Base-by-base conservation (phyloP, 2,888 invertebrate species). In the Drosophila paranaensis region DNA sequence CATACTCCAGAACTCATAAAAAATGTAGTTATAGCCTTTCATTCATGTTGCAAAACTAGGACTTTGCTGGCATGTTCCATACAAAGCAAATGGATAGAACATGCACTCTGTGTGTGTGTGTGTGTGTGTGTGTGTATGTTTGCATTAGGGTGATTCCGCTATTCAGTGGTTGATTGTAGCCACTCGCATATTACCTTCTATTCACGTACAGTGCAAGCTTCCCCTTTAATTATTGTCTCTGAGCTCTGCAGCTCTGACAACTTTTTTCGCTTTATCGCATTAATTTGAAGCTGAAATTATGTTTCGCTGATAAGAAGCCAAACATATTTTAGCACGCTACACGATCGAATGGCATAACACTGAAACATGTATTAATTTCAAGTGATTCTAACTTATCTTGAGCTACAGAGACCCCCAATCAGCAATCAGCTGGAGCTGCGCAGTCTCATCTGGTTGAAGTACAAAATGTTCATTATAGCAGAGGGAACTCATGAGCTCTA, bases 11-110 rank as follows among this genome's bases (percentile, higher is more conserved):
- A 39, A 39, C 53, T 53, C 53, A 82, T 83, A 69, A 80, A 81
- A 83, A 76, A 83, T 85, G 80, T 80, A 80, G 79, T 80, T 85
- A 81, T 72, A 78, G 71, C 71, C 81, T 60, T 81, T 76, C 81
- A 84, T 85, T 86, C 80, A 83, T 78, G 71, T 80, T 74, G 76
- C 78, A 71, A 74, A 84, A 76, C 66, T 85, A 80, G 84, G 78
- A 76, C 83, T 78, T 79, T 68, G 45, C 62, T 62, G 62, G 53
- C 71, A 63, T 71, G 60, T 74, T 70, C 58, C 74, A 74, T 50
- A 71, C 60, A 74, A 71, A 62, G 60, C 60, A 40, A 50, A 70
- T 48, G 54, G 46, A 61, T 65, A 25, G 51, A 40, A 25, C 14
- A 53, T 46, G 33, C 30, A 35, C 10, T 51, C 37, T 58, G 27